These are phyloP conservation scores for Acrobasis suavella DNA, from an alignment of 2,888 invertebrate genomes.

Conservation along the genomic window DNA sequence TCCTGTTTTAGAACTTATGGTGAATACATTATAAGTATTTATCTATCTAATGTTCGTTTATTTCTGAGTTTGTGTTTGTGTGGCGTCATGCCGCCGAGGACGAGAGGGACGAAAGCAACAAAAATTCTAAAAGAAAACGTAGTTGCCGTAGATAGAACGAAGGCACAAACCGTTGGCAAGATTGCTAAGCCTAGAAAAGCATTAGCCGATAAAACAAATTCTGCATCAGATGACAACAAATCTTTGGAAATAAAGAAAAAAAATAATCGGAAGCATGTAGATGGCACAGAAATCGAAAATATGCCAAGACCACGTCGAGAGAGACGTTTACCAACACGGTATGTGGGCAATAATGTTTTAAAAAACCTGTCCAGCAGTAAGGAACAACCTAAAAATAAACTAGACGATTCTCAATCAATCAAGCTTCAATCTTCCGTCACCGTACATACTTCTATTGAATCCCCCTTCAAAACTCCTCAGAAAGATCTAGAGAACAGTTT, in stretches of 20 bases:
- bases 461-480: conserved; percentile 51
- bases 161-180: conserved; percentile 40
- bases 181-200: conserved; percentile 52
- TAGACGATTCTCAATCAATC: background rate
- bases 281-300: conserved; percentile 14
- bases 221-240: conserved; percentile 66
- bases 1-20: background rate
- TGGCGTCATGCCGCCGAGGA: conserved; percentile 68
- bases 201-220: conserved; percentile 71
- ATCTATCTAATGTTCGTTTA: background rate
- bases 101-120: conserved; percentile 48
- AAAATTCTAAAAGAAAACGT: conserved; percentile 65
- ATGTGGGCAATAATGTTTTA: conserved; percentile 47
- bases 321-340: conserved; percentile 56
- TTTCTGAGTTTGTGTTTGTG: background rate
- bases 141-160: conserved; percentile 39
- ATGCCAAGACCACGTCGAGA: conserved; percentile 50
- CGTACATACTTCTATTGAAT: conserved; percentile 26
- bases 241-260: conserved; percentile 41
- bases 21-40: background rate
- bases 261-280: conserved; percentile 32
- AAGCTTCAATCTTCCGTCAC: conserved; percentile 28
- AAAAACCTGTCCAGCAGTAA: conserved; percentile 47
- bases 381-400: conserved; percentile 25
- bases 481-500: conserved; percentile 47